These are phyloP conservation scores for Puma concolor DNA, from an alignment of 2,113 vertebrate species.

Conservation along the genomic window DNA sequence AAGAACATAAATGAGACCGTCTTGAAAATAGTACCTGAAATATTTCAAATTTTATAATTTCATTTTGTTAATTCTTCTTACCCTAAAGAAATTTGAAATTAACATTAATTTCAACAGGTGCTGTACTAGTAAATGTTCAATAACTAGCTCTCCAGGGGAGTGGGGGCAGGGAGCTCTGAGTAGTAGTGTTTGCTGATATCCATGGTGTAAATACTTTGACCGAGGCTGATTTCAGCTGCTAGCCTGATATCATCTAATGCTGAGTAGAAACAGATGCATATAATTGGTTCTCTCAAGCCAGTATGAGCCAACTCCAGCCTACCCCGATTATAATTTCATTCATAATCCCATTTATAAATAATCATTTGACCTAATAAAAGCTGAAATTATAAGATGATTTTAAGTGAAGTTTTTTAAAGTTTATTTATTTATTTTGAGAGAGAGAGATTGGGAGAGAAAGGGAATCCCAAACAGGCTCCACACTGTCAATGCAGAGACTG, in stretches of 20 bases:
- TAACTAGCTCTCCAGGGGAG: not conserved
- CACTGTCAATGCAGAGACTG: too few species aligned
- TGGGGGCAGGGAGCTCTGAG: not conserved
- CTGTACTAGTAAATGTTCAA: not conserved
- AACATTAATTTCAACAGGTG: not conserved
- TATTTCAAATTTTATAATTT: constrained; percentile 3
- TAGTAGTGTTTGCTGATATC: not conserved
- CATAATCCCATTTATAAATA: not conserved
- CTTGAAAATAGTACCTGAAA: not conserved
- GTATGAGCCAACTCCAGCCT: not conserved
- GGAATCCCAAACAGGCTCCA: too few species aligned
- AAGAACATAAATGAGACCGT: not conserved
- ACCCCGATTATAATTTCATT: not conserved
- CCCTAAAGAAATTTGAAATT: constrained; percentile 16
- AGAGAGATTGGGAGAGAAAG: too few species aligned
- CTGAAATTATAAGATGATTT: not conserved
- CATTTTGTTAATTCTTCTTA: constrained; percentile 11
- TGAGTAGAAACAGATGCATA: not conserved
- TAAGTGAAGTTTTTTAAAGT: not conserved
- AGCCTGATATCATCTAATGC: not conserved
- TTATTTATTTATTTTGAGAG: too few species aligned
- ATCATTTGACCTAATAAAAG: not conserved
- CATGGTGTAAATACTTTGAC: not conserved
- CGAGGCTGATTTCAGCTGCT: not conserved
- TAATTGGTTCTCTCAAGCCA: not conserved